A percentile compares a stretch with the other conserved stretches of the same genome.
These are phyloP conservation scores for Elysia crispata DNA, from an alignment of 2,888 invertebrate genomes.

Conservation along the genomic window DNA sequence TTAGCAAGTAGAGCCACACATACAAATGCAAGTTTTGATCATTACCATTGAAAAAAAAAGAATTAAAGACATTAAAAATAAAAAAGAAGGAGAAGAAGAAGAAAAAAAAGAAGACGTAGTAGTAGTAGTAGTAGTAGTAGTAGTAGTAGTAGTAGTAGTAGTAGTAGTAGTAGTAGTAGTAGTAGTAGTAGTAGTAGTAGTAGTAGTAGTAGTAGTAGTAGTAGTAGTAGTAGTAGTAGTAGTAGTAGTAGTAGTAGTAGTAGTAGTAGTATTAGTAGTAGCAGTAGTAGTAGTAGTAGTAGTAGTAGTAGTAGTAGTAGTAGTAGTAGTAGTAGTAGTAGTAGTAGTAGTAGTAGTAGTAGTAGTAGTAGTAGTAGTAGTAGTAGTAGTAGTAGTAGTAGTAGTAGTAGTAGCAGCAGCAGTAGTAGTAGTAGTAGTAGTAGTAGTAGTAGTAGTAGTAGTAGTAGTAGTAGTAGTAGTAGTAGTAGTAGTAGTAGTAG, in stretches of 20 bases:
- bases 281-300: no score
- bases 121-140: neutral
- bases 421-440: conserved; percentile 29
- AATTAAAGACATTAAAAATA: no score
- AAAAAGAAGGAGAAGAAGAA: no score
- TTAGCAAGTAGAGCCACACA: no score
- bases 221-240: neutral
- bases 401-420: conserved; percentile 26
- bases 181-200: neutral
- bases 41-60: no score
- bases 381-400: conserved; percentile 22
- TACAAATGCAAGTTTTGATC: no score
- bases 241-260: no score
- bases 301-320: neutral
- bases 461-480: conserved; percentile 24
- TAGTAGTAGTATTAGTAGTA: no score
- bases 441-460: conserved; percentile 27
- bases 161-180: neutral
- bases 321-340: neutral
- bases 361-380: neutral
- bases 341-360: neutral
- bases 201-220: neutral
- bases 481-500: conserved; percentile 29
- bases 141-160: neutral
- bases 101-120: no score